Conservation (phyloP, 2,888 invertebrate genomes). For the Sarcophaga variegata region DNA sequence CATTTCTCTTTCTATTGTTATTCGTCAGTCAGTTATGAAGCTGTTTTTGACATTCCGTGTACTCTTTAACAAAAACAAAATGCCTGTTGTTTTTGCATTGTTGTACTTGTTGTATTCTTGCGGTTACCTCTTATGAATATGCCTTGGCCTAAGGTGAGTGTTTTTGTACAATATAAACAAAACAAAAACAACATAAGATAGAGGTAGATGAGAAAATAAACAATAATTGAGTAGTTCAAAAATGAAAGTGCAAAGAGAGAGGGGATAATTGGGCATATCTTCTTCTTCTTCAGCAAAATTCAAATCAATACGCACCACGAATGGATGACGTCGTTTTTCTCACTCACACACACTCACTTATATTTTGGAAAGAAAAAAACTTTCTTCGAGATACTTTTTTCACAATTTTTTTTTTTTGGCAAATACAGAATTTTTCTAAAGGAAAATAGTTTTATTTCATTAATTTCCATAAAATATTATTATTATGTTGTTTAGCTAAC, state of each 20-base stretch:
- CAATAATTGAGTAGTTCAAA: slow-evolving; percentile 13
- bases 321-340: slow-evolving; percentile 63
- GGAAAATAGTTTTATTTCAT: background rate
- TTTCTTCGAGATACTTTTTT: slow-evolving; percentile 50
- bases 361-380: slow-evolving; percentile 33
- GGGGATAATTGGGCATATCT: slow-evolving; percentile 37
- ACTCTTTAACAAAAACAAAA: too few relatives aligned
- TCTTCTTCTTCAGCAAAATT: slow-evolving; percentile 18
- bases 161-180: background rate
- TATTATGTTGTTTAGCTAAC: slow-evolving; percentile 2
- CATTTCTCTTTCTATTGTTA: too few relatives aligned
- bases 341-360: slow-evolving; percentile 45
- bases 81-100: too few relatives aligned
- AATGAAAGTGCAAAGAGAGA: slow-evolving; percentile 20
- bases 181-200: slow-evolving; percentile 10
- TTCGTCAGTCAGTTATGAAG: too few relatives aligned
- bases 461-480: background rate
- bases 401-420: slow-evolving; percentile 16
- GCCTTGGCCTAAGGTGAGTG: too few relatives aligned
- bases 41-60: too few relatives aligned
- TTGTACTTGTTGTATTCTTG: too few relatives aligned
- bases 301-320: slow-evolving; percentile 50
- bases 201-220: background rate
- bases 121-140: too few relatives aligned
- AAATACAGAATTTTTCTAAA: slow-evolving; percentile 35